A percentile compares a stretch with the other conserved stretches of the same genome.
phyloP scores from a whole-genome alignment of 1,140 invertebrate species.

The Pseudoatta argentina region DNA sequence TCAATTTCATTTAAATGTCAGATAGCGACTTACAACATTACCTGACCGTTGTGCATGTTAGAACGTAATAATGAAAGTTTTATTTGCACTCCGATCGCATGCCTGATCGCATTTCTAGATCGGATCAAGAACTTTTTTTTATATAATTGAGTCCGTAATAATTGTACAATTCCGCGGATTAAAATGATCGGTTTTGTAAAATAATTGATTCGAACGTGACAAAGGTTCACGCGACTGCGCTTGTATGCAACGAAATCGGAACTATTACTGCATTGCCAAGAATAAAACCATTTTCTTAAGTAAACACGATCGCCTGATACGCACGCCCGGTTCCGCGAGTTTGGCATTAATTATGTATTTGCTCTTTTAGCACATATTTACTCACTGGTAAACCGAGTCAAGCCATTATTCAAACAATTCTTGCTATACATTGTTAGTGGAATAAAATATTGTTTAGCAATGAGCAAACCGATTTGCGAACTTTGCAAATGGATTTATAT shows the following conservation, averaged over 20 bases:
- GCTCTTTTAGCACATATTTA: not conserved
- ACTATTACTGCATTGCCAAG: not conserved
- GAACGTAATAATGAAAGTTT: not conserved
- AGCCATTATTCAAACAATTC: conserved; percentile 14
- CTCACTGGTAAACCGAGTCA: not conserved
- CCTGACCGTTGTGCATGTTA: not conserved
- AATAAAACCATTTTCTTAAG: not conserved
- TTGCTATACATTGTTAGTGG: not conserved
- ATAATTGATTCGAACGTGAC: not conserved
- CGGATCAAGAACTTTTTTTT: not conserved
- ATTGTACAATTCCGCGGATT: not conserved
- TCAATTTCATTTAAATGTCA: conserved; percentile 10
- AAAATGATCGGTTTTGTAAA: not conserved
- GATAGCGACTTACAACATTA: not conserved
- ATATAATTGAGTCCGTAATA: not conserved
- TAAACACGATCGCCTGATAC: conserved; percentile 10
- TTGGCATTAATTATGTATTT: conserved; percentile 22
- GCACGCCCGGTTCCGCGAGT: not conserved
- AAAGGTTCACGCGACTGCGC: not conserved
- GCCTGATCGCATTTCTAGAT: not conserved
- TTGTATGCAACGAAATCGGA: not conserved
- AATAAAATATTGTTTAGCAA: not conserved
- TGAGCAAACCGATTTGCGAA: conserved; percentile 1
- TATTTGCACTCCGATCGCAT: not conserved
- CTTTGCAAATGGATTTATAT: not conserved